These are phyloP conservation scores for Drosophila sproati DNA, from an alignment of 1,140 invertebrate species.

Conservation along the genomic window DNA sequence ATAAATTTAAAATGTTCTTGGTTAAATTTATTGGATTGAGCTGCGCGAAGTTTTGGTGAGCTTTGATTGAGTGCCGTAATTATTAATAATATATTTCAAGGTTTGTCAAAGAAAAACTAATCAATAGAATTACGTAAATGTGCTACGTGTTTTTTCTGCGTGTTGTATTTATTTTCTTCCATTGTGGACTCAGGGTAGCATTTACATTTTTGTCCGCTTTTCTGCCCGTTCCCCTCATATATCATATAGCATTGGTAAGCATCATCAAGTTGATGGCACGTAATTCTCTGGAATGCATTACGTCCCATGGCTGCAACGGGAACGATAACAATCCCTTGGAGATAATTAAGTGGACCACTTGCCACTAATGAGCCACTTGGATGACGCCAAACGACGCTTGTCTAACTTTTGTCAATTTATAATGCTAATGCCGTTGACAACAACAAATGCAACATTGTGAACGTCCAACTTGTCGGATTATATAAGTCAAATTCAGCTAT, in stretches of 20 bases:
- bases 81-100: too few species aligned
- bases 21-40: not conserved
- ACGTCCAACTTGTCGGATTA: constrained; percentile 62
- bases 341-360: constrained; percentile 65
- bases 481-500: constrained; percentile 54
- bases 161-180: too few species aligned
- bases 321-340: constrained; percentile 37
- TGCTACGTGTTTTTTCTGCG: too few species aligned
- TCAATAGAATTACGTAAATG: too few species aligned
- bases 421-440: constrained; percentile 68
- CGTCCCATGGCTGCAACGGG: constrained; percentile 13
- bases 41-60: too few species aligned
- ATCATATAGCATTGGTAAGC: too few species aligned
- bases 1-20: too few species aligned
- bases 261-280: not conserved
- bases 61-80: too few species aligned
- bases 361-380: constrained; percentile 65
- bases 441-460: constrained; percentile 7
- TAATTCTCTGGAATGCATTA: constrained; percentile 1
- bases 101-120: too few species aligned
- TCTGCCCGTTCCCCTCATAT: too few species aligned
- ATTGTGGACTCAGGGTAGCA: too few species aligned
- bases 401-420: constrained; percentile 74
- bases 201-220: too few species aligned
- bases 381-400: constrained; percentile 34